Conservation (phyloP, 2,113 vertebrate species). For the Gallinago jamesoni region DNA sequence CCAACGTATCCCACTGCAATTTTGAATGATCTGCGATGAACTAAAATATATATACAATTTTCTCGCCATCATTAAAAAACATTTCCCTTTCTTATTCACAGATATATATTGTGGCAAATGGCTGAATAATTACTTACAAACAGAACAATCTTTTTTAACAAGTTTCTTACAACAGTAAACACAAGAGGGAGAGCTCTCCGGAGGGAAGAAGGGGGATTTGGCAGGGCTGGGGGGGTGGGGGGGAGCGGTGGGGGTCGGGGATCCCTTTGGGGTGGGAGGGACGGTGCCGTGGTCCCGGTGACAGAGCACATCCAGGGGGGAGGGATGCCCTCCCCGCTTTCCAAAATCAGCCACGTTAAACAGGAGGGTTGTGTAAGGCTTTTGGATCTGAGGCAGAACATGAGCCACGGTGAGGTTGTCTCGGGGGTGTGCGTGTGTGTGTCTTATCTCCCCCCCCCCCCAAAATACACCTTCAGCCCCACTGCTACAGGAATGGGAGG, state of each 20-base stretch:
- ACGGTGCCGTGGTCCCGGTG: not conserved
- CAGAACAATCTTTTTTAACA: conserved; percentile 15
- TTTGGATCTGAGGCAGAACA: not conserved
- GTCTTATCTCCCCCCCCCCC: not conserved
- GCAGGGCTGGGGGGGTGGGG: not conserved
- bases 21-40: not conserved
- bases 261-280: not conserved
- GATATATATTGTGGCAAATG: conserved; percentile 58
- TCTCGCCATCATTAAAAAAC: conserved; percentile 40
- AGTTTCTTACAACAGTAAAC: conserved; percentile 50
- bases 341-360: not conserved
- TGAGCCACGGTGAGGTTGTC: rapidly evolving
- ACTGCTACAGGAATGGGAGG: no score
- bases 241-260: not conserved
- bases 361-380: not conserved
- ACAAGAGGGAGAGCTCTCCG: not conserved
- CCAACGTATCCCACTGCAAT: not conserved
- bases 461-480: rapidly evolving
- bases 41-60: conserved; percentile 69
- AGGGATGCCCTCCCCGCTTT: not conserved
- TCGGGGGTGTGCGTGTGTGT: rapidly evolving
- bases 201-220: not conserved
- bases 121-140: conserved; percentile 73
- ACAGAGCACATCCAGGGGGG: not conserved
- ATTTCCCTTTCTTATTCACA: conserved; percentile 74